phyloP scores from a whole-genome alignment of 2,113 vertebrate species.

The Mormoops blainvillei region DNA sequence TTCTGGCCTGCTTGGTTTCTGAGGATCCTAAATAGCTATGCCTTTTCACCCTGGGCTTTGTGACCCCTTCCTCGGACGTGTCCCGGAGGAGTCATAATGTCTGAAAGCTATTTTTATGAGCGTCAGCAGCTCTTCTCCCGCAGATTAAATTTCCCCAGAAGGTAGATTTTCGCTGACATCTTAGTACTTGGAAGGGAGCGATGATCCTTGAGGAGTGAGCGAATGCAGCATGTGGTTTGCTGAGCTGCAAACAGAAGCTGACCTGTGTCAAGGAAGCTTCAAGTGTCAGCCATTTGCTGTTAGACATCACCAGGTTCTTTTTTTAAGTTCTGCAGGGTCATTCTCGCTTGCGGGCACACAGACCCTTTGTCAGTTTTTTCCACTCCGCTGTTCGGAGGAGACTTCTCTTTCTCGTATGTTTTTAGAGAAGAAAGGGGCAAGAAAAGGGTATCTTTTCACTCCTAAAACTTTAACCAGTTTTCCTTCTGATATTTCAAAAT shows the following conservation, averaged over 20 bases:
- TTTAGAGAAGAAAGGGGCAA: conserved; percentile 1
- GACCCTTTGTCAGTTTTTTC: neutral
- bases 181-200: conserved; percentile 72
- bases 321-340: conserved; percentile 59
- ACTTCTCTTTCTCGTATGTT: neutral
- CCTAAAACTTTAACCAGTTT: neutral
- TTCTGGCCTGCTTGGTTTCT: neutral
- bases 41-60: neutral
- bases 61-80: neutral
- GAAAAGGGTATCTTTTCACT: neutral
- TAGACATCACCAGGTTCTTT: conserved; percentile 12
- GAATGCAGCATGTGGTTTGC: conserved; percentile 58
- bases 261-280: conserved; percentile 41
- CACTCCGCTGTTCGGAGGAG: neutral
- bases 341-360: neutral
- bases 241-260: conserved; percentile 66
- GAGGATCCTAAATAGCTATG: neutral
- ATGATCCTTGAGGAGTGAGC: conserved; percentile 67
- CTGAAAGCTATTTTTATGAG: conserved; percentile 77
- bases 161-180: conserved; percentile 80
- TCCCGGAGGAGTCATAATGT: conserved; percentile 53
- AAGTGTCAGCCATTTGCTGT: conserved; percentile 45
- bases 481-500: neutral
- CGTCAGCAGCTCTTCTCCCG: conserved; percentile 62
- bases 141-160: conserved; percentile 73